These are phyloP conservation scores for Cephus cinctus DNA, from an alignment of 1,140 invertebrate genomes.

Conservation along the genomic window DNA sequence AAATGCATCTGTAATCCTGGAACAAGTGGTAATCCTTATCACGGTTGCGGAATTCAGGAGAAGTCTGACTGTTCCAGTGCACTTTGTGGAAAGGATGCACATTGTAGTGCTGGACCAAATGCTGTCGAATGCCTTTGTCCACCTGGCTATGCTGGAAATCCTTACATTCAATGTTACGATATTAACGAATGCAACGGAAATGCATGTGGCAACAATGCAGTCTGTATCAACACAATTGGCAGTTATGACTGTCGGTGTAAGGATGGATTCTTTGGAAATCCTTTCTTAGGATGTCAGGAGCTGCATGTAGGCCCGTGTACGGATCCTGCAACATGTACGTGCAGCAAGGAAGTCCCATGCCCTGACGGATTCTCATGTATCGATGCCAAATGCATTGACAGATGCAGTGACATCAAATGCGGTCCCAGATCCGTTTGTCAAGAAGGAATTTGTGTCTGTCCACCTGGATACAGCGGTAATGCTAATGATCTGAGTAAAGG, in stretches of 20 bases:
- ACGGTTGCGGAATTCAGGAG: constrained; percentile 69
- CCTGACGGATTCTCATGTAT: constrained; percentile 74
- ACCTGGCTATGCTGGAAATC: constrained; percentile 80
- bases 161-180: constrained; percentile 81
- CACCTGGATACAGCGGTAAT: constrained; percentile 76
- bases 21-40: constrained; percentile 84
- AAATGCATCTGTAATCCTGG: constrained; percentile 82
- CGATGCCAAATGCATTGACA: constrained; percentile 68
- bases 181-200: constrained; percentile 80
- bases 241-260: constrained; percentile 85
- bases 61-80: constrained; percentile 72
- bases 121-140: constrained; percentile 80
- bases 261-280: constrained; percentile 79
- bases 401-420: constrained; percentile 72
- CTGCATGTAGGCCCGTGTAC: constrained; percentile 67
- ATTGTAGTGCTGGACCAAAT: constrained; percentile 72
- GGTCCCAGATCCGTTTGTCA: constrained; percentile 80
- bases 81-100: constrained; percentile 75
- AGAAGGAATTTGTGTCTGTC: constrained; percentile 76
- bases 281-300: constrained; percentile 74
- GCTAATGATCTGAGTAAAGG: constrained; percentile 68
- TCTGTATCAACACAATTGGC: constrained; percentile 85
- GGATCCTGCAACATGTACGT: constrained; percentile 68
- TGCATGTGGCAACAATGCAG: constrained; percentile 81
- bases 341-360: constrained; percentile 68